Percentiles rank a stretch among this genome's conserved stretches.
phyloP scores from a whole-genome alignment of 2,888 invertebrate genomes.

The Phrixothrix hirtus region DNA sequence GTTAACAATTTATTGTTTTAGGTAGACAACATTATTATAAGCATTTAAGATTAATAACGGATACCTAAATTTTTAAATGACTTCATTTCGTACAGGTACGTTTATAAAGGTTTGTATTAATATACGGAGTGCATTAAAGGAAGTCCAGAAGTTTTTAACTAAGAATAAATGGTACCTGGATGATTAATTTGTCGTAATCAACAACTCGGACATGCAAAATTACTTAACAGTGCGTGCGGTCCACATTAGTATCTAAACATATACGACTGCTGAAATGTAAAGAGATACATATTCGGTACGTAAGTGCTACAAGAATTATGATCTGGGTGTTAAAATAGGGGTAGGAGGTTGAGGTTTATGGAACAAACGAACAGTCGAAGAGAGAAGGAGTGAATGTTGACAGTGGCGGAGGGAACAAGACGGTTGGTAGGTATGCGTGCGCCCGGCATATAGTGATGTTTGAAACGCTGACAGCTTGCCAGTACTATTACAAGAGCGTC shows the following conservation, averaged over 20 bases:
- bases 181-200: slow-evolving; percentile 50
- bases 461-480: slow-evolving; percentile 59
- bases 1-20: slow-evolving; percentile 39
- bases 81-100: slow-evolving; percentile 3
- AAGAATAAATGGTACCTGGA: slow-evolving; percentile 32
- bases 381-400: slow-evolving; percentile 28
- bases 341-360: slow-evolving; percentile 55
- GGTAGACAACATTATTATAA: slow-evolving; percentile 40
- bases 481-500: slow-evolving; percentile 56
- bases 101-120: too few species aligned
- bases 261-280: slow-evolving; percentile 32
- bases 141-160: slow-evolving; percentile 12
- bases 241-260: slow-evolving; percentile 40
- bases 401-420: slow-evolving; percentile 39
- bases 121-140: too few species aligned
- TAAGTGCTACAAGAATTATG: slow-evolving; percentile 53
- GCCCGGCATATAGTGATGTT: slow-evolving; percentile 57
- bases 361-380: slow-evolving; percentile 46
- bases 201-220: slow-evolving; percentile 48
- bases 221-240: slow-evolving; percentile 45
- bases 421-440: slow-evolving; percentile 52
- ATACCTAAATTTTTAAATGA: slow-evolving; percentile 2
- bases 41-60: background rate
- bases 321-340: slow-evolving; percentile 52
- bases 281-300: slow-evolving; percentile 32